Evolutionary conservation across 2,797 vertebrate species (phyloP).

Genomic region (Malacoctenus gilli): DNA sequence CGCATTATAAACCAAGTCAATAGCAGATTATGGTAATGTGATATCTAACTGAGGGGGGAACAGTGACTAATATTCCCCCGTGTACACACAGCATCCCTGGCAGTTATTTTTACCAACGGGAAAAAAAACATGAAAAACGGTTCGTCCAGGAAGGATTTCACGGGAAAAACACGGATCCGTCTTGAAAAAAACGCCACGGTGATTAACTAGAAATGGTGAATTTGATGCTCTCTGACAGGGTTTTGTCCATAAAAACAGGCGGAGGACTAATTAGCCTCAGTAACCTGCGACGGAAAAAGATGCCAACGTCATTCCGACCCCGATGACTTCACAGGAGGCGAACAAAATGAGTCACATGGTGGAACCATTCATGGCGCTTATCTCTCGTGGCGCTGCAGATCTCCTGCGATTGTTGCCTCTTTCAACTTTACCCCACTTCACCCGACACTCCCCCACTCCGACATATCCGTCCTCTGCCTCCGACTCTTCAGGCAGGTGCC

Average conservation of each 20-base stretch:
- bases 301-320: slow-evolving; percentile 31
- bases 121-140: slow-evolving; percentile 55
- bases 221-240: not conserved
- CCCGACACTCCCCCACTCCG: not conserved
- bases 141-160: slow-evolving; percentile 9
- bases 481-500: slow-evolving; percentile 60
- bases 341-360: slow-evolving; percentile 34
- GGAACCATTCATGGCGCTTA: not conserved
- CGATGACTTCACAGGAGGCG: slow-evolving; percentile 31
- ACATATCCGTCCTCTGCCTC: not conserved
- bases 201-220: not conserved
- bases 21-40: slow-evolving; percentile 80
- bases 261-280: slow-evolving; percentile 33
- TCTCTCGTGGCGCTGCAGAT: slow-evolving; percentile 1
- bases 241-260: slow-evolving; percentile 3
- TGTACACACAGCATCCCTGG: slow-evolving; percentile 54
- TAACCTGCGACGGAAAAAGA: slow-evolving; percentile 11
- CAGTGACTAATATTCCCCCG: slow-evolving; percentile 66
- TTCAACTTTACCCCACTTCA: slow-evolving; percentile 50
- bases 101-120: slow-evolving; percentile 66
- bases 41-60: slow-evolving; percentile 67
- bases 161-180: not conserved
- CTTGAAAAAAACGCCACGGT: not conserved
- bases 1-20: slow-evolving; percentile 76
- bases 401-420: slow-evolving; percentile 23